A percentile compares a stretch with the other conserved stretches of the same genome.
Evolutionary conservation across 92 coral and sea anemone species (phyloP).

Genomic region (Pocillopora grandis): DNA sequence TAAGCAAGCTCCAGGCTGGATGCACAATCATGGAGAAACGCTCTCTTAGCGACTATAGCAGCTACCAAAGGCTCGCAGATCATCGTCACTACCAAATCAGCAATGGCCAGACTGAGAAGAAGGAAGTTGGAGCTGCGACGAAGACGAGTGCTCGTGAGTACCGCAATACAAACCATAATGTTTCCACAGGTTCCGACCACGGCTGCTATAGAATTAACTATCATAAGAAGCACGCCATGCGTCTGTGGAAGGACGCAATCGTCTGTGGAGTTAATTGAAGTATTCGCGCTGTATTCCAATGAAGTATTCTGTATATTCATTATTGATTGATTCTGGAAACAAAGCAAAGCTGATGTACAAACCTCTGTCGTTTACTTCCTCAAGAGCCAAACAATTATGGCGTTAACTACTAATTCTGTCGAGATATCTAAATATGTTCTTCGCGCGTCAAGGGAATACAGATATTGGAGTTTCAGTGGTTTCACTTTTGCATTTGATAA

Average conservation of each 20-base stretch:
- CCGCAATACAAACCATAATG: conserved; percentile 42
- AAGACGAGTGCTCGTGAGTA: conserved; percentile 25
- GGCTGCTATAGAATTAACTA: conserved; percentile 24
- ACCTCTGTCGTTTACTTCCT: neutral
- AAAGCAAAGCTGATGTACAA: neutral
- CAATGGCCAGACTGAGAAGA: conserved; percentile 48
- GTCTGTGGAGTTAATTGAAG: neutral
- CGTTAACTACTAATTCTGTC: neutral
- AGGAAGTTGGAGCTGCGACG: conserved; percentile 39
- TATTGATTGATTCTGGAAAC: too few relatives aligned
- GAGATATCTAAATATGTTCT: neutral
- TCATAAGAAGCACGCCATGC: conserved; percentile 41
- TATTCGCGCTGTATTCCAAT: neutral
- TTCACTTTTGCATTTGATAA: neutral
- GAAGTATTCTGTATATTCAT: neutral
- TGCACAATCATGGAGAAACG: conserved; percentile 26
- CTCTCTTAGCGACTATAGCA: conserved; percentile 33
- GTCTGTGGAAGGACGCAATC: conserved; percentile 40
- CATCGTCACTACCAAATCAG: conserved; percentile 53
- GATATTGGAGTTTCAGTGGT: neutral
- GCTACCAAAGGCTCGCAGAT: conserved; percentile 41
- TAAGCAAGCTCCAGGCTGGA: conserved; percentile 30
- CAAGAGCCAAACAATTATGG: too few relatives aligned
- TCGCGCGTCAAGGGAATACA: neutral
- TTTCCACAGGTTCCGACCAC: conserved; percentile 44